Base-by-base conservation (phyloP, 1,140 invertebrate species). In the Agraylea sexmaculata region DNA sequence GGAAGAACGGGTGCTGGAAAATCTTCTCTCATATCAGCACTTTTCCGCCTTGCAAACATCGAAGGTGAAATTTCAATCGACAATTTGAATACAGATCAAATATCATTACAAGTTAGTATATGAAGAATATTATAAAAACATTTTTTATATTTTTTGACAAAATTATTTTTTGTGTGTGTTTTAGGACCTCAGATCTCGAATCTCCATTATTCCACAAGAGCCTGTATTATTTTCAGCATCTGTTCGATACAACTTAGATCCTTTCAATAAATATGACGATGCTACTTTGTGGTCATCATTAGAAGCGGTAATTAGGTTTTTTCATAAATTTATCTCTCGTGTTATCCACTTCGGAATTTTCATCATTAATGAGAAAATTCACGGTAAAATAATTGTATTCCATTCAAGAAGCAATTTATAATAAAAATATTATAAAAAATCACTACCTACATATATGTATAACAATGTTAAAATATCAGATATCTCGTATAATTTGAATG, bases 1-100 rank as follows among this genome's bases (percentile, higher is more conserved):
- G 85, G 85, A 4, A 60, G 80, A 51, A 85, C 81, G 7, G 87
- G 87, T 1, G 85, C 87, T 36, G 87, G 87, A 19, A 91, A 91
- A 58, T 83, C 83, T 0, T 88, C 86, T 0, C 56, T 91, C 1
- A 80, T 87, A 29, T 58, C 75, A 6, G 77, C 82, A 2, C 56
- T 89, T 0, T 88, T 88, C 51, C 68, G 84, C 30, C 50, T 89
- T 45, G 64, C 67, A 12, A 69, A 71, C 46, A 68, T 73, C 21
- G 62, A 65, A 22, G 77, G 74, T 15, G 40, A 53, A 42, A 63
- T 71, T 41, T 38, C 53, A 10, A 71, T 82, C 42, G 68, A 71
- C 49, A 57, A 54, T 20, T 45, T 69, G 2, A 59, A 72, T 37
- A 72, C 65, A 32, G 57, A 54, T 4, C 52, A 62, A 41, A 53